Percentiles rank a stretch among this genome's conserved stretches.
These are phyloP conservation scores for Momotus momota DNA, from an alignment of 2,797 vertebrate genomes.

Conservation along the genomic window DNA sequence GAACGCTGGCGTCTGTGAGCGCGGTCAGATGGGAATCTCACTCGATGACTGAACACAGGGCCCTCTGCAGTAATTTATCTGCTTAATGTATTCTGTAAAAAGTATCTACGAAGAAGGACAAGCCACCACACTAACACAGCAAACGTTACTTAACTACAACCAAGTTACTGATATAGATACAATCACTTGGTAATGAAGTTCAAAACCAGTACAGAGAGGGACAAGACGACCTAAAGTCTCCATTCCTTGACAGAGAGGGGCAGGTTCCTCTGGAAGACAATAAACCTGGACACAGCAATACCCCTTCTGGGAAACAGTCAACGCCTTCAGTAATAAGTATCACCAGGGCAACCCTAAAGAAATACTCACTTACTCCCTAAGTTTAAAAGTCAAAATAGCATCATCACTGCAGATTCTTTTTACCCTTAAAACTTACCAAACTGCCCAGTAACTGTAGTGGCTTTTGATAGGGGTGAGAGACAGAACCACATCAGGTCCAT, in stretches of 20 bases:
- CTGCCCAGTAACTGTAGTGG: not conserved
- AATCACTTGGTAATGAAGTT: not conserved
- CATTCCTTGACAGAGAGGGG: not conserved
- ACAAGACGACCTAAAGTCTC: not conserved
- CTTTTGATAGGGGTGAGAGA: not conserved
- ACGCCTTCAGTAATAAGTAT: not conserved
- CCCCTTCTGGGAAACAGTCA: not conserved
- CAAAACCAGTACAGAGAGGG: not conserved
- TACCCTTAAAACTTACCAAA: not conserved
- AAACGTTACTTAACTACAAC: not conserved
- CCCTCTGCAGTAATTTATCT: not conserved
- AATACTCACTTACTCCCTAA: not conserved
- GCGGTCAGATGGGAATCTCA: not conserved
- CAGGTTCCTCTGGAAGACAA: not conserved
- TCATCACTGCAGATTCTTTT: not conserved
- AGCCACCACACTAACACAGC: not conserved
- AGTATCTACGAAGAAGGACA: not conserved
- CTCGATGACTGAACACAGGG: fast-evolving
- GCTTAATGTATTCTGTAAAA: not conserved
- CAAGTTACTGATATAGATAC: not conserved
- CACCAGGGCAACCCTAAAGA: not conserved
- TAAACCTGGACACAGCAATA: not conserved
- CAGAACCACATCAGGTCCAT: not conserved
- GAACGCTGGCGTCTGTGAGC: not conserved
- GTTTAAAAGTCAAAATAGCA: not conserved